These are phyloP conservation scores for Eurytoma californica DNA, from an alignment of 2,888 invertebrate species.

Conservation along the genomic window DNA sequence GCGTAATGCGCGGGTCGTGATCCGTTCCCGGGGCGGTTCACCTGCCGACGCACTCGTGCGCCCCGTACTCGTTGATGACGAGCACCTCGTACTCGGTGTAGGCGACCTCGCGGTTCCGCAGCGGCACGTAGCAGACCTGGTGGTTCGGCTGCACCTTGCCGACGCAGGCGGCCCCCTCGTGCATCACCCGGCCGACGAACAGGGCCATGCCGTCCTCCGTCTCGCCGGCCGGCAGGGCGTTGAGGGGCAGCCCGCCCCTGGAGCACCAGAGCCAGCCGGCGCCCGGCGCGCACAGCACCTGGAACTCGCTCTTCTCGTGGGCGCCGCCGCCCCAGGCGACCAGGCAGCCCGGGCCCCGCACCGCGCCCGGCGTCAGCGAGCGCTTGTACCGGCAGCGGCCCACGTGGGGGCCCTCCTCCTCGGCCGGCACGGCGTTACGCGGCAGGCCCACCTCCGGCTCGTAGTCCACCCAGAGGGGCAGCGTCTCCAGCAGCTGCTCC, in stretches of 20 bases:
- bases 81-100: constrained; percentile 69
- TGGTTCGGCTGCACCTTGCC: constrained; percentile 70
- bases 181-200: constrained; percentile 66
- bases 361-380: constrained; percentile 63
- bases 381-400: constrained; percentile 62
- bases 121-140: constrained; percentile 66
- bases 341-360: constrained; percentile 59
- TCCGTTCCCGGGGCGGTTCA: constrained; percentile 42
- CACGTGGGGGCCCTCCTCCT: constrained; percentile 63
- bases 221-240: constrained; percentile 69
- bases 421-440: constrained; percentile 61
- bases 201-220: constrained; percentile 66
- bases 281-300: constrained; percentile 66
- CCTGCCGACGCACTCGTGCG: constrained; percentile 63
- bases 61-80: constrained; percentile 61
- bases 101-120: constrained; percentile 63
- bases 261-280: constrained; percentile 67
- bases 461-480: constrained; percentile 63
- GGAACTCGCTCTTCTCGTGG: constrained; percentile 62
- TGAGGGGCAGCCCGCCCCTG: constrained; percentile 67
- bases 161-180: constrained; percentile 63
- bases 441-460: constrained; percentile 61
- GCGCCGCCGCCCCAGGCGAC: constrained; percentile 63
- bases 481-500: constrained; percentile 63
- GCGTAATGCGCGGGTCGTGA: too few species aligned